Evolutionary conservation across 1,140 invertebrate species (phyloP).

Genomic region (Brachystomella parvula): DNA sequence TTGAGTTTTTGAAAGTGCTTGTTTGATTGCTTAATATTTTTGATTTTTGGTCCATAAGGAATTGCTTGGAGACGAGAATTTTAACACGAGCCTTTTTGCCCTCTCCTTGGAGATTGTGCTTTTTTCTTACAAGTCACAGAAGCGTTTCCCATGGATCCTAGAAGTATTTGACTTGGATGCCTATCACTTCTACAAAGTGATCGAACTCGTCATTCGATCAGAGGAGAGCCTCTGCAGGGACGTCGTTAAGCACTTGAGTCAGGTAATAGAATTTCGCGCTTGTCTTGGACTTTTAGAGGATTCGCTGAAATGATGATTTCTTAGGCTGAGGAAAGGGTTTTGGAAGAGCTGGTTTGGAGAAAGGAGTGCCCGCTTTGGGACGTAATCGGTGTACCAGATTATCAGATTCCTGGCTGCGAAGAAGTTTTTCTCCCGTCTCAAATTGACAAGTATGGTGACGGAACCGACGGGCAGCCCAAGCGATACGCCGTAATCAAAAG

Average conservation of each 20-base stretch:
- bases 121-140: slow-evolving; percentile 78
- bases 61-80: slow-evolving; percentile 66
- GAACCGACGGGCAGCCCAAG: slow-evolving; percentile 23
- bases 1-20: too few relatives aligned
- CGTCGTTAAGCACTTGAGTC: slow-evolving; percentile 91
- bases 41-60: slow-evolving; percentile 51
- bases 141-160: slow-evolving; percentile 85
- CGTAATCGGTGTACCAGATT: slow-evolving; percentile 35
- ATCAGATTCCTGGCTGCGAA: slow-evolving; percentile 46
- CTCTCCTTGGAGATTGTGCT: slow-evolving; percentile 90
- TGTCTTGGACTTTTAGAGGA: too few relatives aligned
- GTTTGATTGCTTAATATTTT: too few relatives aligned
- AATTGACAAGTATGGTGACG: slow-evolving; percentile 32
- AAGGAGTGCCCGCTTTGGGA: slow-evolving; percentile 81
- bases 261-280: too few relatives aligned
- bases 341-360: slow-evolving; percentile 92
- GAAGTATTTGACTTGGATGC: slow-evolving; percentile 70
- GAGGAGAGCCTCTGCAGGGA: slow-evolving; percentile 82
- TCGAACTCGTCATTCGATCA: slow-evolving; percentile 84
- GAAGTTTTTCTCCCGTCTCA: slow-evolving; percentile 52
- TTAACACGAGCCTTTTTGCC: slow-evolving; percentile 78
- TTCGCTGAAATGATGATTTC: too few relatives aligned
- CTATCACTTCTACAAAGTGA: slow-evolving; percentile 92
- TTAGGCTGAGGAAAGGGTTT: slow-evolving; percentile 82
- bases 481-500: slow-evolving; percentile 37